phyloP scores from a whole-genome alignment of 2,888 invertebrate genomes.

The Microctonus hyperodae region DNA sequence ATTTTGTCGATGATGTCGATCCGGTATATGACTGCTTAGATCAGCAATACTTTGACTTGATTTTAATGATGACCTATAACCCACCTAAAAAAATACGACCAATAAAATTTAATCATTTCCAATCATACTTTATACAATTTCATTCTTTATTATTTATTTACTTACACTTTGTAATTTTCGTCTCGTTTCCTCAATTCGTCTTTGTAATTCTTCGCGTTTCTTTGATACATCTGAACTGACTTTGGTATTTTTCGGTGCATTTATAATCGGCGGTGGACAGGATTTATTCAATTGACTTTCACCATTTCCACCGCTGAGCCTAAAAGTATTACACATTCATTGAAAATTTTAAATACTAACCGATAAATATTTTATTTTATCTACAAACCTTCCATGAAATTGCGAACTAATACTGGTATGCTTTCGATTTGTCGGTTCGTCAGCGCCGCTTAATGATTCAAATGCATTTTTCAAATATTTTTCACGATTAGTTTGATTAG shows the following conservation, averaged over 20 bases:
- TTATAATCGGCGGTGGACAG: conserved; percentile 66
- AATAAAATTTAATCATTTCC: neutral
- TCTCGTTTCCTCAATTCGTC: conserved; percentile 84
- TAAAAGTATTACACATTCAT: conserved; percentile 14
- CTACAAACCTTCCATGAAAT: conserved; percentile 58
- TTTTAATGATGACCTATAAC: conserved; percentile 79
- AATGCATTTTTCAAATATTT: conserved; percentile 73
- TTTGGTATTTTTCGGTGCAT: conserved; percentile 67
- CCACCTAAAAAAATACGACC: conserved; percentile 67
- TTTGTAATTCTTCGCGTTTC: conserved; percentile 79
- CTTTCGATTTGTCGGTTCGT: conserved; percentile 60
- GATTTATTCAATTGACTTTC: conserved; percentile 59
- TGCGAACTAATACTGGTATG: conserved; percentile 62
- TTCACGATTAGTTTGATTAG: conserved; percentile 65
- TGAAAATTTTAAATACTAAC: neutral
- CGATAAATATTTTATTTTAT: neutral
- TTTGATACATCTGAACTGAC: conserved; percentile 72
- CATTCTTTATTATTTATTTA: neutral
- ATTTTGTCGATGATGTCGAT: conserved; percentile 60
- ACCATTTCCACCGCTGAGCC: conserved; percentile 37
- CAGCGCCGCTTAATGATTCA: conserved; percentile 76
- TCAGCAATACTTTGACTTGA: conserved; percentile 89
- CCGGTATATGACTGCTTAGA: conserved; percentile 73
- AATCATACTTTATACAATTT: neutral
- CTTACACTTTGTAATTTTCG: conserved; percentile 87